Evolutionary conservation across 2,113 vertebrate genomes (phyloP).

Genomic region (Oncorhynchus keta): DNA sequence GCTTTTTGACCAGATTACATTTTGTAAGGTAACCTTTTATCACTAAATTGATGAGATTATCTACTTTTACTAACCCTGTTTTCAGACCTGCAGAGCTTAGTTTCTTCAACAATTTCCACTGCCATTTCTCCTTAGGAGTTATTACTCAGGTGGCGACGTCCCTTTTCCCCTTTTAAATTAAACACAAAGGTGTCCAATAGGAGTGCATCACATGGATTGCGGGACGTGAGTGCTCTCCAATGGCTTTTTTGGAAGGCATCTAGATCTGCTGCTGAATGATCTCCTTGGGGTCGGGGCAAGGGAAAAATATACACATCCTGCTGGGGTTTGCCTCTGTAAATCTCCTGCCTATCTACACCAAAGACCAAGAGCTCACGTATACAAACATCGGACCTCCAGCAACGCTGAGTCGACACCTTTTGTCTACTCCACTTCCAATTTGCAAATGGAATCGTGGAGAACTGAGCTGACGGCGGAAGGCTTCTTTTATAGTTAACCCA

Average conservation of each 20-base stretch:
- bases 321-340: constrained; percentile 21
- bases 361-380: neutral
- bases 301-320: constrained; percentile 8
- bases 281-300: constrained; percentile 3
- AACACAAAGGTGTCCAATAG: constrained; percentile 21
- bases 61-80: neutral
- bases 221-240: neutral
- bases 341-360: constrained; percentile 31
- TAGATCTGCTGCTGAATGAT: constrained; percentile 20
- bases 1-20: neutral
- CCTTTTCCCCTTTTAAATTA: constrained; percentile 39
- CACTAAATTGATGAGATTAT: neutral
- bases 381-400: constrained; percentile 27
- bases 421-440: neutral
- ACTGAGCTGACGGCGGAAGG: neutral
- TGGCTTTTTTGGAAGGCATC: constrained; percentile 21
- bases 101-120: constrained; percentile 9
- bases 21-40: neutral
- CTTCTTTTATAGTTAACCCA: neutral
- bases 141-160: constrained; percentile 16
- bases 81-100: constrained; percentile 15
- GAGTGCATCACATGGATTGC: too few relatives aligned
- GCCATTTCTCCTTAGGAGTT: neutral
- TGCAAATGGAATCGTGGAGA: neutral
- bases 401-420: constrained; percentile 11